A percentile compares a stretch with the other conserved stretches of the same genome.
These are phyloP conservation scores for Corythaixoides concolor DNA, from an alignment of 2,113 vertebrate species.

Conservation along the genomic window DNA sequence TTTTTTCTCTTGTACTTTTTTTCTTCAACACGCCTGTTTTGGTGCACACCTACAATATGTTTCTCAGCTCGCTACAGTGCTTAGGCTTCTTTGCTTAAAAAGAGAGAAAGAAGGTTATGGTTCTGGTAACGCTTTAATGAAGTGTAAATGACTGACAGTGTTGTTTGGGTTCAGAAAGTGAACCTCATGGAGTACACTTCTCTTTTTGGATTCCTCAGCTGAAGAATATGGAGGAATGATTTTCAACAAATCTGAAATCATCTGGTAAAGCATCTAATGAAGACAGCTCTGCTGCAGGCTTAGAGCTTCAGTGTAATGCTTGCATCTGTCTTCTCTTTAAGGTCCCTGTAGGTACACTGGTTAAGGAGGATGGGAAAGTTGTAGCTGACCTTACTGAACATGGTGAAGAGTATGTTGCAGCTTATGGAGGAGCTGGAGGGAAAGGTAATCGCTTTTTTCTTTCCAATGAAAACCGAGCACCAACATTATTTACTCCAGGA, in stretches of 20 bases:
- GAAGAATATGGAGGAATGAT: not conserved
- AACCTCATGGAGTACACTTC: not conserved
- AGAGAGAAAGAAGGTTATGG: not conserved
- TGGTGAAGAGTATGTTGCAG: constrained; percentile 85
- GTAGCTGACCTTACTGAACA: constrained; percentile 83
- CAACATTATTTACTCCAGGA: constrained; percentile 77
- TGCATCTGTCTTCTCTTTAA: constrained; percentile 21
- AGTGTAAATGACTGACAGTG: not conserved
- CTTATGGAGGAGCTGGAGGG: constrained; percentile 86
- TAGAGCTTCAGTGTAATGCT: not conserved
- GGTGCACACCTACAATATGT: not conserved
- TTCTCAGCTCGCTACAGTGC: not conserved
- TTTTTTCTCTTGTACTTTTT: not conserved
- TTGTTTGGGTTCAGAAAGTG: not conserved
- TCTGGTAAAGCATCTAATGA: not conserved
- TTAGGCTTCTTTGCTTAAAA: not conserved
- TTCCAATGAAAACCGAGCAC: constrained; percentile 91
- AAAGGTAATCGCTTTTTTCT: constrained; percentile 95
- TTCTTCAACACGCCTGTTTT: not conserved
- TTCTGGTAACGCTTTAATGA: not conserved
- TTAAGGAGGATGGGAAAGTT: constrained; percentile 80
- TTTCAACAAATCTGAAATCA: not conserved
- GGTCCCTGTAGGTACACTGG: constrained; percentile 92
- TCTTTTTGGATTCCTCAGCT: not conserved
- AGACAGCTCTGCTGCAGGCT: not conserved